Conservation (phyloP, 2,113 vertebrate species). For the Lagopus leucura region DNA sequence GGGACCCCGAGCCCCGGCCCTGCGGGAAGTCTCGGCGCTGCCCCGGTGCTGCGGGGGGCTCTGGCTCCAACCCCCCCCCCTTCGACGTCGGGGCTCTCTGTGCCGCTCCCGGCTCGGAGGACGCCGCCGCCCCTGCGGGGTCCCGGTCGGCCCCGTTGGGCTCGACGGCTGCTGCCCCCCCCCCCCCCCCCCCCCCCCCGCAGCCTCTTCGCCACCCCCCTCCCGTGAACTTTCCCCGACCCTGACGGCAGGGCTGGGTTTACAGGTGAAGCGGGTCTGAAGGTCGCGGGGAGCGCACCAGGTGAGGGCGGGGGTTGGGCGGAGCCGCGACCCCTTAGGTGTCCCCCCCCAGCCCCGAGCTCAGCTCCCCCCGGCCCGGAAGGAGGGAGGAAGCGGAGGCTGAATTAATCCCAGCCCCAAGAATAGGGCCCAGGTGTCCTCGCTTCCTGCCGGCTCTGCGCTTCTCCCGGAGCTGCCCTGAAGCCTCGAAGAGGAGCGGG, state of each 20-base stretch:
- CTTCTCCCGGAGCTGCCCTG: neutral
- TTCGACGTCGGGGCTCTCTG: rapidly evolving
- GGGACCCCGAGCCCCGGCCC: rapidly evolving
- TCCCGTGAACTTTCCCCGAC: neutral
- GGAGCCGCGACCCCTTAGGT: rapidly evolving
- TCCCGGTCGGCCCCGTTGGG: neutral
- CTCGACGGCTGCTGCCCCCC: neutral
- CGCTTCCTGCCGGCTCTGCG: neutral
- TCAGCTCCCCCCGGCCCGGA: neutral
- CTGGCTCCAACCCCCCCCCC: rapidly evolving
- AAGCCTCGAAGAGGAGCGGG: neutral
- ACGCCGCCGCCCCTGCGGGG: rapidly evolving
- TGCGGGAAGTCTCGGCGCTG: rapidly evolving
- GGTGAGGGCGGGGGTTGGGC: neutral
- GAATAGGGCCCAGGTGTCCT: conserved; percentile 51
- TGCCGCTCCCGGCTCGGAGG: rapidly evolving
- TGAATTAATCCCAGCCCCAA: conserved; percentile 10
- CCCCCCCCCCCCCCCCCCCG: rapidly evolving
- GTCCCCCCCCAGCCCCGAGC: neutral
- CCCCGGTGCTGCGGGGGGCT: neutral
- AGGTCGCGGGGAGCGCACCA: neutral
- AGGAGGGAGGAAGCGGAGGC: conserved; percentile 43
- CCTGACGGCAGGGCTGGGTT: neutral
- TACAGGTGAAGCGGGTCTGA: conserved; percentile 20
- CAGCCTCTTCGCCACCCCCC: neutral